Base-by-base conservation (phyloP, 2,113 vertebrate species). In the Gasterosteus aculeatus region DNA sequence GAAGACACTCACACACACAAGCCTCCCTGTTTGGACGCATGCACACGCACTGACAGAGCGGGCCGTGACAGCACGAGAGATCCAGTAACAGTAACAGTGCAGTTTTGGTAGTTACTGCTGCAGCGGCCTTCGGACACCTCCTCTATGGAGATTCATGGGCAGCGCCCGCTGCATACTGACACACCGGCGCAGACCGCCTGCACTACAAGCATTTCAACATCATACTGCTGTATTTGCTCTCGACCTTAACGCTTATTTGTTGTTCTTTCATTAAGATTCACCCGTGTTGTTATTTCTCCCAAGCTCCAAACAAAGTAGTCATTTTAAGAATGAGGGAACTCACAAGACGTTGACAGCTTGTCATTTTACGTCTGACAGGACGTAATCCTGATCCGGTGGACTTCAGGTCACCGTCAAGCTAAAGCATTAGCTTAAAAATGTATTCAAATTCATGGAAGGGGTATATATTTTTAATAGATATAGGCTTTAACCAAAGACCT, bases 121-220 rank as follows among this genome's bases (percentile, higher is more conserved):
- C 90, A 90, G 86, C 89, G 87, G 91, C 78, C 81, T 91, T 88
- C 57, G 78, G 87, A 91, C 81, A 89, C 89, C 85, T 58, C 65
- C 64, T 87, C 60, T 75, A 44, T 75, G 56, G 70, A 83, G 73
- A 85, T 68, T 72, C 71, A 85, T 86, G 75, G 29, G 84, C 70
- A 64, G 77, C 69, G 72, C 78, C 63, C 72, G 70, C 81, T 62
- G 78, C 47, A 62, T 12, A 38, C 67, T 65, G 67, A 82, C 72
- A 67, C 73, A 64, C 22, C 1, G 83, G 72, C 57, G 54, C 63
- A 15, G 42, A 41, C 72, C 53, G 44, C 39, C 49, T 59, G 54
- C 39, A 66, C 51, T 35, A 41, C 69, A 77, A 49, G 29, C 54
- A 56, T 61, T 42, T 39, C 44, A 68, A 26, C 29, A 68, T 60